Conservation (phyloP, 23 tunicate genomes). For the Ascidia mentula region DNA sequence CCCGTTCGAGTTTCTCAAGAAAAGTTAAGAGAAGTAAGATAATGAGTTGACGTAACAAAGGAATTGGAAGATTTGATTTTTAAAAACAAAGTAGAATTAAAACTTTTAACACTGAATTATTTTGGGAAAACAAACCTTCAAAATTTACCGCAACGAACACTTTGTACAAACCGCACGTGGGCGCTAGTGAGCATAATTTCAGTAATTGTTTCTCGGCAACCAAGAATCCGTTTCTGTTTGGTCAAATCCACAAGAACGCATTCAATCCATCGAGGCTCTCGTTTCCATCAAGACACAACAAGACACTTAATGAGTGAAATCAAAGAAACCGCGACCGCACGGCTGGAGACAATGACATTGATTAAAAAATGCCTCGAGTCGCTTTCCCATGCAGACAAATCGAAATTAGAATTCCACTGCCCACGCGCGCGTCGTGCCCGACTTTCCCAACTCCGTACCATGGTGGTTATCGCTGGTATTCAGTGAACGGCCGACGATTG, state of each 20-base stretch:
- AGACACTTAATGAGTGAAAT: not conserved
- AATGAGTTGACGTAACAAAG: no score
- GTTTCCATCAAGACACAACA: not conserved
- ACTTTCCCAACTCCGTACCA: no score
- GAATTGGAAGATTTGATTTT: no score
- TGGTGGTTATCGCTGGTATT: not conserved
- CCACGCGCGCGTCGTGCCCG: not conserved
- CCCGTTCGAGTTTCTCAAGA: no score
- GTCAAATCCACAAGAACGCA: not conserved
- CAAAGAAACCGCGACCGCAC: not conserved
- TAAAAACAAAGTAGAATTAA: no score
- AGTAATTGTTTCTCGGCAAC: no score
- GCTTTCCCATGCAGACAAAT: not conserved
- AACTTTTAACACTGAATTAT: no score
- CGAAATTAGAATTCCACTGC: not conserved
- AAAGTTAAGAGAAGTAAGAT: no score
- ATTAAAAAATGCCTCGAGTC: not conserved
- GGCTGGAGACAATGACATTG: not conserved
- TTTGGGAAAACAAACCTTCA: no score
- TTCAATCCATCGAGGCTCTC: not conserved
- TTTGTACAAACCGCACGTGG: constrained; percentile 1
- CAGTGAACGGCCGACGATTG: not conserved
- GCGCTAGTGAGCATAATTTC: no score
- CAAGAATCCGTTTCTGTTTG: no score
- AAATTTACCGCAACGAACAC: no score